These are phyloP conservation scores for Orestias chungarensis DNA, from an alignment of 2,797 vertebrate genomes.

Conservation along the genomic window DNA sequence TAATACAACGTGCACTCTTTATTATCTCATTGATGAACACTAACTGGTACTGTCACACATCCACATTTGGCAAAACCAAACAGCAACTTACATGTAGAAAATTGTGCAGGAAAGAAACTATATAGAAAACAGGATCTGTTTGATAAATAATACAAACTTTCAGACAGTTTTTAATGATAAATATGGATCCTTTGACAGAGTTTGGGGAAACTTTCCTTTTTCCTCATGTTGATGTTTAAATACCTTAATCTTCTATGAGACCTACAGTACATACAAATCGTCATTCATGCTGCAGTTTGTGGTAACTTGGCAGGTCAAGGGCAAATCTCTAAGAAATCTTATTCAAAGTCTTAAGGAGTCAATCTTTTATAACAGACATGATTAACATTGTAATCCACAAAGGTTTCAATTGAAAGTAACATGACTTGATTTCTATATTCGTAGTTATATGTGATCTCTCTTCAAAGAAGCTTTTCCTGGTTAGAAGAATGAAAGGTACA, in stretches of 20 bases:
- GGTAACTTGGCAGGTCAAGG: background rate
- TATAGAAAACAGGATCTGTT: background rate
- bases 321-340: background rate
- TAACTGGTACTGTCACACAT: background rate
- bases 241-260: background rate
- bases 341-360: background rate
- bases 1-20: background rate
- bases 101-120: background rate
- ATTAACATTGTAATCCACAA: background rate
- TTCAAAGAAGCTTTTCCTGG: background rate
- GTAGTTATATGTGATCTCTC: background rate
- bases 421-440: background rate
- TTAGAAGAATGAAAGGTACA: background rate
- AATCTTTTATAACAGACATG: background rate
- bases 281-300: background rate
- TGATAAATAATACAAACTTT: background rate
- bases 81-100: background rate
- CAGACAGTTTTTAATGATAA: background rate
- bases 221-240: background rate
- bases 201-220: background rate
- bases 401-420: background rate
- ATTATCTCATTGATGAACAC: background rate
- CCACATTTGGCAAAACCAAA: too few relatives aligned
- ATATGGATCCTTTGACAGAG: background rate
- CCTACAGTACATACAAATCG: background rate